These are phyloP conservation scores for Carterocephalus palaemon DNA, from an alignment of 2,888 invertebrate species.

Conservation along the genomic window DNA sequence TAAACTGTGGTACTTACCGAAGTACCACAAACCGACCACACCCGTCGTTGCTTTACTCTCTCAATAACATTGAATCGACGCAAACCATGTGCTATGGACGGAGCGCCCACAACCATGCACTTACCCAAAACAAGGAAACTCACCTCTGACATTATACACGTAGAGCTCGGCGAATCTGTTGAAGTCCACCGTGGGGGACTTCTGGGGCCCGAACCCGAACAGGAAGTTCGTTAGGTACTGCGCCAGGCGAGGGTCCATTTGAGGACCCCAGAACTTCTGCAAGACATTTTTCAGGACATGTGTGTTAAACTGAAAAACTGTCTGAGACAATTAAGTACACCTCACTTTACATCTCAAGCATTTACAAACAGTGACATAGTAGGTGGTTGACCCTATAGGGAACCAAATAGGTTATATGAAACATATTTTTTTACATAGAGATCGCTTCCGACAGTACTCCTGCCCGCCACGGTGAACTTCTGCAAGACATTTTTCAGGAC, in stretches of 20 bases:
- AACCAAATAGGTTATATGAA: too few species aligned
- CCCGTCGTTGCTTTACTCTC: too few species aligned
- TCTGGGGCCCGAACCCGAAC: slow-evolving; percentile 77
- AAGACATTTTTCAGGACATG: slow-evolving; percentile 5
- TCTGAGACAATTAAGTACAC: slow-evolving; percentile 1
- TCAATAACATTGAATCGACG: too few species aligned
- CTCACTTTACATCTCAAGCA: slow-evolving; percentile 17
- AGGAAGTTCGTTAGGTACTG: slow-evolving; percentile 84
- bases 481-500: slow-evolving; percentile 41
- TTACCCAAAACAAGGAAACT: too few species aligned
- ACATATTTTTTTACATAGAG: too few species aligned
- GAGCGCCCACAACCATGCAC: too few species aligned
- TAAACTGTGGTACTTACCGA: too few species aligned
- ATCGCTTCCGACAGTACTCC: too few species aligned
- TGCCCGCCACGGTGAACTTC: too few species aligned
- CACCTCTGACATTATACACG: slow-evolving; percentile 83
- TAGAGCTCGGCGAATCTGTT: slow-evolving; percentile 83
- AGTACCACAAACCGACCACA: background rate
- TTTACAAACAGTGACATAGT: too few species aligned
- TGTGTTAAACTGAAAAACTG: slow-evolving; percentile 9
- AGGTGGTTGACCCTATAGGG: too few species aligned
- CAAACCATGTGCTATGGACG: too few species aligned
- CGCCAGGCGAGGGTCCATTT: slow-evolving; percentile 82
- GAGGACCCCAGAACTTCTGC: slow-evolving; percentile 84
- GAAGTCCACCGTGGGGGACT: slow-evolving; percentile 76